Conservation (phyloP, 2,113 vertebrate species). For the Callopanchax toddi region DNA sequence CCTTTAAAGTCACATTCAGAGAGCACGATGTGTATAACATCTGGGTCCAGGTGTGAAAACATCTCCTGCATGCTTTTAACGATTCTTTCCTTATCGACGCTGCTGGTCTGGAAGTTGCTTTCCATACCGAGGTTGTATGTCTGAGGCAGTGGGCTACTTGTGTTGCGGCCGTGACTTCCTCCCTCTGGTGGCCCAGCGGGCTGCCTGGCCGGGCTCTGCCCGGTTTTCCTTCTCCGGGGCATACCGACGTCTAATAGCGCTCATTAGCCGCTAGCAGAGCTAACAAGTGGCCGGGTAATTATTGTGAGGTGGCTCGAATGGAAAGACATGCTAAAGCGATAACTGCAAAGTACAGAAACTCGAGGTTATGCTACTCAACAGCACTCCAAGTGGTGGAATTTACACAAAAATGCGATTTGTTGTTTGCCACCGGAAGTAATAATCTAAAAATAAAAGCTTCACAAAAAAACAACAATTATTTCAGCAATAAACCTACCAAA, state of each 20-base stretch:
- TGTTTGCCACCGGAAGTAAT: slow-evolving; percentile 18
- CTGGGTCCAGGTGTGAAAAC: slow-evolving; percentile 93
- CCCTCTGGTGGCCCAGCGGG: slow-evolving; percentile 73
- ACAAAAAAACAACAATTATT: too few species aligned
- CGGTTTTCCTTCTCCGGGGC: slow-evolving; percentile 90
- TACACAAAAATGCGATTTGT: background rate
- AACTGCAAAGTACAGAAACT: background rate
- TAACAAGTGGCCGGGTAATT: slow-evolving; percentile 10
- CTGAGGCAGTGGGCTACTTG: slow-evolving; percentile 14
- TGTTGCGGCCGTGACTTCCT: slow-evolving; percentile 25
- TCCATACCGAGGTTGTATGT: slow-evolving; percentile 19
- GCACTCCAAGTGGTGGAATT: slow-evolving; percentile 40
- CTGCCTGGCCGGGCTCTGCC: slow-evolving; percentile 78
- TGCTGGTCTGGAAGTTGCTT: slow-evolving; percentile 36
- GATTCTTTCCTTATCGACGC: slow-evolving; percentile 79
- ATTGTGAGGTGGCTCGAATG: background rate
- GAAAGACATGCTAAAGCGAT: slow-evolving; percentile 24
- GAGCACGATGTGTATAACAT: slow-evolving; percentile 93
- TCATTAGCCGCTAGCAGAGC: slow-evolving; percentile 42
- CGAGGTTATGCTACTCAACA: slow-evolving; percentile 16
- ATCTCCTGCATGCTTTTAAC: slow-evolving; percentile 89
- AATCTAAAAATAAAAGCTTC: slow-evolving; percentile 52
- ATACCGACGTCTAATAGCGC: slow-evolving; percentile 65
- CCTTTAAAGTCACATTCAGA: slow-evolving; percentile 97
- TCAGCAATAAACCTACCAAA: too few species aligned